These are phyloP conservation scores for Hycleus phaleratus DNA, from an alignment of 1,140 invertebrate genomes.

Conservation along the genomic window DNA sequence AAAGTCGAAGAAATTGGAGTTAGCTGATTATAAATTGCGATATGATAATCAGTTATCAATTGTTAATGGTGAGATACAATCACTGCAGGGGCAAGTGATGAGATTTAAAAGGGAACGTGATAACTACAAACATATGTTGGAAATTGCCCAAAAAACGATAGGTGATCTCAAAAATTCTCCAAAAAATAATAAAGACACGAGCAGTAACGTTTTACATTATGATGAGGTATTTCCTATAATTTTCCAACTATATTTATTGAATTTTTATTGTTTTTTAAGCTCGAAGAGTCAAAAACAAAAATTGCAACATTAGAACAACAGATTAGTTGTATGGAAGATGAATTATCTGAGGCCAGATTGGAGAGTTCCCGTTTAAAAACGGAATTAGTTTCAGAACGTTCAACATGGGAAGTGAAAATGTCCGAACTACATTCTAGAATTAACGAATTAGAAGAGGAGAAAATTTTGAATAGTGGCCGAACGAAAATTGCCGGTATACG, in stretches of 20 bases:
- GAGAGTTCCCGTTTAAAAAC: constrained; percentile 81
- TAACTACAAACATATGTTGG: constrained; percentile 84
- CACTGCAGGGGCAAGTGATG: constrained; percentile 67
- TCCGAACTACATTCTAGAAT: constrained; percentile 85
- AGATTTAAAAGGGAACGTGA: constrained; percentile 84
- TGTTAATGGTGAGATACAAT: constrained; percentile 78
- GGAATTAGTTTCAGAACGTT: constrained; percentile 81
- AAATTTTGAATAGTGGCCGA: constrained; percentile 67
- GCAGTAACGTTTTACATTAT: constrained; percentile 18
- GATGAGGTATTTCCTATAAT: constrained; percentile 47
- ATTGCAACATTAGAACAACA: constrained; percentile 71
- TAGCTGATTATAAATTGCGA: constrained; percentile 76
- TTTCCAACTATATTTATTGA: too few relatives aligned
- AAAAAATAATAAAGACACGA: constrained; percentile 38
- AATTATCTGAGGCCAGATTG: constrained; percentile 73
- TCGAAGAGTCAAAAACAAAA: constrained; percentile 53
- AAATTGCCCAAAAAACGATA: constrained; percentile 75
- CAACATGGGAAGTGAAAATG: constrained; percentile 78
- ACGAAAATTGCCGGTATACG: constrained; percentile 78
- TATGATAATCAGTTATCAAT: constrained; percentile 82
- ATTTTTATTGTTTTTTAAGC: constrained; percentile 19
- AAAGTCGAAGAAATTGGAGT: constrained; percentile 72
- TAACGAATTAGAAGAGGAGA: constrained; percentile 85
- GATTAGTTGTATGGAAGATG: constrained; percentile 77
- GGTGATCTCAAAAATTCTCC: constrained; percentile 56